A percentile compares a stretch with the other conserved stretches of the same genome.
These are phyloP conservation scores for Terrapene triunguis DNA, from an alignment of 2,113 vertebrate genomes.

Conservation along the genomic window DNA sequence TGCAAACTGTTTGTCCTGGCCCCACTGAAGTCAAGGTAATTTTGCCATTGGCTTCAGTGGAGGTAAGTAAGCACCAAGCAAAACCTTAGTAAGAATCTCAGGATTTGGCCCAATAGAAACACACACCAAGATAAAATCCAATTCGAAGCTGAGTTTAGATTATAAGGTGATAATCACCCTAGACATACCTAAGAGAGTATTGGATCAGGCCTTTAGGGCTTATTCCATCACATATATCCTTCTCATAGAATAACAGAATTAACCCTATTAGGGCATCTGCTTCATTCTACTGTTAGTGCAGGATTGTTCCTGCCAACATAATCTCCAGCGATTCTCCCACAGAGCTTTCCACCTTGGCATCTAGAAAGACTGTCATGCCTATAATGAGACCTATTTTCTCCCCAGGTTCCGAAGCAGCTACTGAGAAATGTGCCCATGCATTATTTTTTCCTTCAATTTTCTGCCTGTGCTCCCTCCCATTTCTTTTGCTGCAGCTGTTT, in stretches of 20 bases:
- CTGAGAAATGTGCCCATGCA: background rate
- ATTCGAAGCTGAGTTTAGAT: background rate
- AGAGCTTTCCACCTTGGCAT: background rate
- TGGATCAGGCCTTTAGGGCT: background rate
- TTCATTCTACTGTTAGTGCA: background rate
- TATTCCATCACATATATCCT: background rate
- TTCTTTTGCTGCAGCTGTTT: background rate
- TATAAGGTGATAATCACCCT: background rate
- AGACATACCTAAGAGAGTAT: background rate
- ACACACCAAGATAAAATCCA: background rate
- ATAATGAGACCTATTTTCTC: background rate
- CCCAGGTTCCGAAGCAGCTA: background rate
- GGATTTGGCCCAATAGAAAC: background rate
- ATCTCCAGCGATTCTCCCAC: too few species aligned
- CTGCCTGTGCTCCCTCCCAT: background rate
- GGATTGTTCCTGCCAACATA: background rate
- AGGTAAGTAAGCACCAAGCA: background rate
- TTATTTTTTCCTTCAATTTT: background rate
- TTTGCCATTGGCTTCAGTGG: background rate
- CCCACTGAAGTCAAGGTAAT: background rate
- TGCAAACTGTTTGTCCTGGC: background rate
- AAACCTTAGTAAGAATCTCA: background rate
- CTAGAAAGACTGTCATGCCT: background rate
- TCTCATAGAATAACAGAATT: background rate
- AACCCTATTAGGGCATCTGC: background rate